Evolutionary conservation across 2,888 invertebrate genomes (phyloP).

Genomic region (Liposcelis brunnea): DNA sequence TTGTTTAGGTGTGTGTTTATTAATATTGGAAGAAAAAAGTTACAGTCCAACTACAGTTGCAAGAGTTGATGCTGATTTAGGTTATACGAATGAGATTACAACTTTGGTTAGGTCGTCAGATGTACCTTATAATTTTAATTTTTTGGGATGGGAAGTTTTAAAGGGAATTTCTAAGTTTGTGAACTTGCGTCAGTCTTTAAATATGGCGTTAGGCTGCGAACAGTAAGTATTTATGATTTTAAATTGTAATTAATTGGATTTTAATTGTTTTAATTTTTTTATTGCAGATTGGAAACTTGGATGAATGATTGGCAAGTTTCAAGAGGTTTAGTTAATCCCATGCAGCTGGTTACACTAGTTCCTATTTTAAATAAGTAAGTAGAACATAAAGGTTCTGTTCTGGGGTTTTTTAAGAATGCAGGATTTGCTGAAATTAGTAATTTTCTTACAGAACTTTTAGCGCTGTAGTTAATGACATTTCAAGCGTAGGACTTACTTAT

Average conservation of each 20-base stretch:
- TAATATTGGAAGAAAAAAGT: slow-evolving; percentile 32
- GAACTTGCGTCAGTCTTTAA: slow-evolving; percentile 31
- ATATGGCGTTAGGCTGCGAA: slow-evolving; percentile 32
- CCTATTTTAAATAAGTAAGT: slow-evolving; percentile 41
- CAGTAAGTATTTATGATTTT: slow-evolving; percentile 28
- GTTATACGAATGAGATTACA: slow-evolving; percentile 19
- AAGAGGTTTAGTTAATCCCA: slow-evolving; percentile 43
- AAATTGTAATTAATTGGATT: too few relatives aligned
- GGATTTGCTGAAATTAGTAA: slow-evolving; percentile 5
- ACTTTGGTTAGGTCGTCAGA: slow-evolving; percentile 26
- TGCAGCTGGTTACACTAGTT: slow-evolving; percentile 41
- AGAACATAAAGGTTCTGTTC: too few relatives aligned
- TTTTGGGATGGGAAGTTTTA: slow-evolving; percentile 29
- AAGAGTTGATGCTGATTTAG: slow-evolving; percentile 24
- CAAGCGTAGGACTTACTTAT: too few relatives aligned
- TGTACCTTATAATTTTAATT: slow-evolving; percentile 27
- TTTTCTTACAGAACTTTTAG: too few relatives aligned
- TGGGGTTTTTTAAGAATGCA: not conserved
- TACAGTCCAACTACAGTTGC: slow-evolving; percentile 29
- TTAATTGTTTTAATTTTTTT: slow-evolving; percentile 9
- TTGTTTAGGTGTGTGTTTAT: slow-evolving; percentile 41
- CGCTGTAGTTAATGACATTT: too few relatives aligned
- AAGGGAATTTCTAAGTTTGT: slow-evolving; percentile 33
- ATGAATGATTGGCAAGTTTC: slow-evolving; percentile 53
- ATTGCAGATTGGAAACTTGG: slow-evolving; percentile 45